Evolutionary conservation across 2,113 vertebrate species (phyloP).

Genomic region (Notothenia coriiceps): DNA sequence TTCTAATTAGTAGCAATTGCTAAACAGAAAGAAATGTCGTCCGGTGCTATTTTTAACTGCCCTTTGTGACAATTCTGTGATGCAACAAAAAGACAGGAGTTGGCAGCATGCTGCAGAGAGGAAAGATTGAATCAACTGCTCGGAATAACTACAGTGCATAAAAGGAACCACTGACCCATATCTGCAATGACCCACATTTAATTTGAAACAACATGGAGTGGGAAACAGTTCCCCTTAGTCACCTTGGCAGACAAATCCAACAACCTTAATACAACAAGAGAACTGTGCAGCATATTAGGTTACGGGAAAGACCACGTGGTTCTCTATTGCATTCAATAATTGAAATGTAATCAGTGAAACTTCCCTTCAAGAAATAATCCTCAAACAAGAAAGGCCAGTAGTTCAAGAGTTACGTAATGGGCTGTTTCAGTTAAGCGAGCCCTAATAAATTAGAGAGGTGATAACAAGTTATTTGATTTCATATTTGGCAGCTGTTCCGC

Average conservation of each 20-base stretch:
- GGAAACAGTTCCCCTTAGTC: slow-evolving; percentile 37
- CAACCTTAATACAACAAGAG: slow-evolving; percentile 1
- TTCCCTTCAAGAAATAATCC: not conserved
- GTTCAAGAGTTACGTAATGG: not conserved
- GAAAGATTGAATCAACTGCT: slow-evolving; percentile 54
- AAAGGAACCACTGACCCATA: slow-evolving; percentile 76
- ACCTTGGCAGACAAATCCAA: slow-evolving; percentile 26
- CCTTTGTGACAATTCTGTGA: slow-evolving; percentile 4
- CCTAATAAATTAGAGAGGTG: not conserved
- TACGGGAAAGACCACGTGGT: not conserved
- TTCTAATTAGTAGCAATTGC: not conserved
- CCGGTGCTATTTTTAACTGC: slow-evolving; percentile 52
- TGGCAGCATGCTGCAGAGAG: slow-evolving; percentile 28
- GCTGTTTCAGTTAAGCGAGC: too few species aligned
- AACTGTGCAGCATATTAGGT: not conserved
- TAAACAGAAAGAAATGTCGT: not conserved
- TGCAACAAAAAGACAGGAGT: slow-evolving; percentile 30
- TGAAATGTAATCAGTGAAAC: not conserved
- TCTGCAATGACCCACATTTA: slow-evolving; percentile 78
- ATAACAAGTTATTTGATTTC: not conserved
- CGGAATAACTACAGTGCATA: slow-evolving; percentile 69
- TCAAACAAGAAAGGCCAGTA: not conserved
- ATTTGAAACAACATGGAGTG: slow-evolving; percentile 49
- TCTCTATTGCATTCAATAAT: not conserved
- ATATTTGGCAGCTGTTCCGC: not conserved